These are phyloP conservation scores for Branchellion lobata DNA, from an alignment of 2,888 invertebrate genomes.

Conservation along the genomic window DNA sequence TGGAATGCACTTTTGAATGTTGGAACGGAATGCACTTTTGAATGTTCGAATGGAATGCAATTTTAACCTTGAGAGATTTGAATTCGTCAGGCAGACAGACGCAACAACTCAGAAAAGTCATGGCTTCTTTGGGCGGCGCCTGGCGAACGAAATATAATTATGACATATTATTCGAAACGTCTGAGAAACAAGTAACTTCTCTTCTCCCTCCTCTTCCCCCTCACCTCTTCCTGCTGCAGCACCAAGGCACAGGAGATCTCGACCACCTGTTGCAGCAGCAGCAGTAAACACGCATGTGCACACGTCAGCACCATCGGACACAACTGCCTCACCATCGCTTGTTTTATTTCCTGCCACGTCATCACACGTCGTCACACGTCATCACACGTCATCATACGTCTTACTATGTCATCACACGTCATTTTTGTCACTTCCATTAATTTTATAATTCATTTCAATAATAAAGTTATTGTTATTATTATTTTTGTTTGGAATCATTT, in stretches of 20 bases:
- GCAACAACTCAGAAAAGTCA: not conserved
- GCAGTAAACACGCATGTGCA: not conserved
- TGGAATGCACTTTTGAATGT: too few relatives aligned
- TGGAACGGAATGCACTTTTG: too few relatives aligned
- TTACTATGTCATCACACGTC: too few relatives aligned
- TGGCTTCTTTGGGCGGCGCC: not conserved
- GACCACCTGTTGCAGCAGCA: not conserved
- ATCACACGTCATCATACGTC: too few relatives aligned
- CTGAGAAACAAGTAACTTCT: not conserved
- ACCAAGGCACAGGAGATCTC: not conserved
- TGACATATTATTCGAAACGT: not conserved
- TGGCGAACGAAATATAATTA: too few relatives aligned
- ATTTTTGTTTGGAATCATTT: too few relatives aligned
- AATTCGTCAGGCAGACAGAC: not conserved
- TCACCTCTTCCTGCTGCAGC: not conserved
- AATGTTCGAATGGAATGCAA: too few relatives aligned
- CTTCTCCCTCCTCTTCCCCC: not conserved
- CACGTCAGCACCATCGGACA: not conserved
- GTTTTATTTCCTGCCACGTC: not conserved
- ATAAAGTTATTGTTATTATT: too few relatives aligned
- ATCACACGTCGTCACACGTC: too few relatives aligned
- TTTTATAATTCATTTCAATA: too few relatives aligned
- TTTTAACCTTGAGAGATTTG: not conserved
- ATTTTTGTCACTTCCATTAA: too few relatives aligned
- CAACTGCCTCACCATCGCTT: not conserved